Evolutionary conservation across 2,888 invertebrate species (phyloP).

Genomic region (Eristalis arbustorum): DNA sequence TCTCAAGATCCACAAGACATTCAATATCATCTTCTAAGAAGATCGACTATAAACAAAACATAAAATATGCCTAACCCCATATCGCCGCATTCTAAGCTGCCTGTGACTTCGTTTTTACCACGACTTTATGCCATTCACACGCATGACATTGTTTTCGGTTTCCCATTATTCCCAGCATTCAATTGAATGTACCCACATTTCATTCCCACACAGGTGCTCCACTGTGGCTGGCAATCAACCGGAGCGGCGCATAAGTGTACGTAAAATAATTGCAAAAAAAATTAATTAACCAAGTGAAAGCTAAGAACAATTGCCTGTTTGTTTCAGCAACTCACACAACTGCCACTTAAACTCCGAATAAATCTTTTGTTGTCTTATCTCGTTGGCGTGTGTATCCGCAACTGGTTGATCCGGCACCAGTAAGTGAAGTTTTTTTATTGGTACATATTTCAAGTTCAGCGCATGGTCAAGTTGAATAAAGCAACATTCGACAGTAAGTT

Average conservation of each 20-base stretch:
- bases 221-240: background rate
- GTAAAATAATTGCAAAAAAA: background rate
- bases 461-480: background rate
- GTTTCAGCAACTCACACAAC: slow-evolving; percentile 4
- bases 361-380: background rate
- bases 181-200: background rate
- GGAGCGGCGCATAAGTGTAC: background rate
- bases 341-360: background rate
- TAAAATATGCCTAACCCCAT: too few species aligned
- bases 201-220: background rate
- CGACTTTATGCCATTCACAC: background rate
- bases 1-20: too few species aligned
- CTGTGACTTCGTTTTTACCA: background rate
- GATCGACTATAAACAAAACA: too few species aligned
- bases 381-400: background rate
- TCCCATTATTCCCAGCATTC: background rate
- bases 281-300: slow-evolving; percentile 19
- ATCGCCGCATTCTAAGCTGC: too few species aligned
- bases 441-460: background rate
- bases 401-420: background rate
- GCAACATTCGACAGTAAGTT: background rate
- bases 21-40: too few species aligned
- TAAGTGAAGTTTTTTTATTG: background rate
- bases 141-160: background rate
- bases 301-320: slow-evolving; percentile 9